Percentiles rank a stretch among this genome's conserved stretches.
These are phyloP conservation scores for Ceyx cyanopectus DNA, from an alignment of 2,113 vertebrate genomes.

Conservation along the genomic window DNA sequence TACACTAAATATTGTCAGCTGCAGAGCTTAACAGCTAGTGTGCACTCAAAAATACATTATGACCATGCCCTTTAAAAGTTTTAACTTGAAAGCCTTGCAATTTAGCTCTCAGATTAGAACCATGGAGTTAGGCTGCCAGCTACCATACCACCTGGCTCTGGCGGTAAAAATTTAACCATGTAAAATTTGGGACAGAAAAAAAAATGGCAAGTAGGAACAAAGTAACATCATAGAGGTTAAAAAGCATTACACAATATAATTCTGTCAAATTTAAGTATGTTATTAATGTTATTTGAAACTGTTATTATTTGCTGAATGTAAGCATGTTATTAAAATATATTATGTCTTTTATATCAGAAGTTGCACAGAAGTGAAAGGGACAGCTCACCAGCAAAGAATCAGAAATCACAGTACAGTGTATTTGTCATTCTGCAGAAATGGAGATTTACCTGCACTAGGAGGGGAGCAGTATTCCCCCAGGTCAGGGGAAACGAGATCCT, in stretches of 20 bases:
- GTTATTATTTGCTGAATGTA: background rate
- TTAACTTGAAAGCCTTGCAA: background rate
- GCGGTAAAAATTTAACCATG: background rate
- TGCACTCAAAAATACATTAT: background rate
- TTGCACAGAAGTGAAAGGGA: background rate
- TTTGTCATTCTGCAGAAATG: background rate
- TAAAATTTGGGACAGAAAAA: background rate
- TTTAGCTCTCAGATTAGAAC: background rate
- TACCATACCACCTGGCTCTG: background rate
- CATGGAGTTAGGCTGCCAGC: background rate
- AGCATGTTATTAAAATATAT: background rate
- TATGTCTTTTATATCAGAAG: background rate
- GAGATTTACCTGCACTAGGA: background rate
- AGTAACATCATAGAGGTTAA: background rate
- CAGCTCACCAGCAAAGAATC: background rate
- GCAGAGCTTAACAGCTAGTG: background rate
- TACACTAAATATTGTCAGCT: slow-evolving; percentile 29
- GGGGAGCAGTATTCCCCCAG: background rate
- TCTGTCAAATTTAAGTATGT: background rate
- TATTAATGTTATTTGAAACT: background rate
- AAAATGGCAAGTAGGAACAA: background rate
- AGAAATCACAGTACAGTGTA: accelerated
- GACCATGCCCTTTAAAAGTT: background rate
- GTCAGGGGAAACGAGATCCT: accelerated
- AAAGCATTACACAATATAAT: background rate